These are phyloP conservation scores for Pavo muticus DNA, from an alignment of 2,113 vertebrate genomes.

Conservation along the genomic window DNA sequence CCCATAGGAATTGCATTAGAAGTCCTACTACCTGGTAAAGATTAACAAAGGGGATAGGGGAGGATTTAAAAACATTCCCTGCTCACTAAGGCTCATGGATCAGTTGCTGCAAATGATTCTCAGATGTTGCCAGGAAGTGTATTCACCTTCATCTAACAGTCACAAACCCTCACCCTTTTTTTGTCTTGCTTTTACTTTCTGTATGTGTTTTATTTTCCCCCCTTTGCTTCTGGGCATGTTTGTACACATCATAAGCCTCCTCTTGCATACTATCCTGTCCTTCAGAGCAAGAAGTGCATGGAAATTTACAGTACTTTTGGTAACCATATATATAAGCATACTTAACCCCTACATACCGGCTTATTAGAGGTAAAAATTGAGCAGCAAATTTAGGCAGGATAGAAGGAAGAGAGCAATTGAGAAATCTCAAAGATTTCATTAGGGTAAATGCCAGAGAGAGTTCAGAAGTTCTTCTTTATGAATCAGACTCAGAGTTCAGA, in stretches of 20 bases:
- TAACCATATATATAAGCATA: not conserved
- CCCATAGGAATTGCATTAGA: not conserved
- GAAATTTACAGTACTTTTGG: not conserved
- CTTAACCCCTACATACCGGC: not conserved
- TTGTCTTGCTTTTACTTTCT: slow-evolving; percentile 48
- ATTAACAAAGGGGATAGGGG: slow-evolving; percentile 9
- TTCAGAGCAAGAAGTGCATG: not conserved
- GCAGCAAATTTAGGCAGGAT: not conserved
- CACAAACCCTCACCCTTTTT: not conserved
- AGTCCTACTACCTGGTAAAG: slow-evolving; percentile 29
- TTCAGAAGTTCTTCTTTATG: not conserved
- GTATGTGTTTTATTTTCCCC: not conserved
- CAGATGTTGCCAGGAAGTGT: slow-evolving; percentile 56
- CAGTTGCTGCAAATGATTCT: slow-evolving; percentile 53
- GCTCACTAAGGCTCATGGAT: slow-evolving; percentile 14
- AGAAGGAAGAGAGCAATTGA: not conserved
- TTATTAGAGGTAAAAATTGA: not conserved
- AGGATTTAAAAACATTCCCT: slow-evolving; percentile 37
- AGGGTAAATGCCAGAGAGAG: not conserved
- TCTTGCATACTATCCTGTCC: not conserved
- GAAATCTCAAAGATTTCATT: not conserved
- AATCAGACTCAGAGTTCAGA: not conserved
- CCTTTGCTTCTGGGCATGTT: slow-evolving; percentile 18
- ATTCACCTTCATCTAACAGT: slow-evolving; percentile 39
- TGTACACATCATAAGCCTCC: slow-evolving; percentile 2